Conservation (phyloP, 2,888 invertebrate species). For the Macrosoma leucophasiata region DNA sequence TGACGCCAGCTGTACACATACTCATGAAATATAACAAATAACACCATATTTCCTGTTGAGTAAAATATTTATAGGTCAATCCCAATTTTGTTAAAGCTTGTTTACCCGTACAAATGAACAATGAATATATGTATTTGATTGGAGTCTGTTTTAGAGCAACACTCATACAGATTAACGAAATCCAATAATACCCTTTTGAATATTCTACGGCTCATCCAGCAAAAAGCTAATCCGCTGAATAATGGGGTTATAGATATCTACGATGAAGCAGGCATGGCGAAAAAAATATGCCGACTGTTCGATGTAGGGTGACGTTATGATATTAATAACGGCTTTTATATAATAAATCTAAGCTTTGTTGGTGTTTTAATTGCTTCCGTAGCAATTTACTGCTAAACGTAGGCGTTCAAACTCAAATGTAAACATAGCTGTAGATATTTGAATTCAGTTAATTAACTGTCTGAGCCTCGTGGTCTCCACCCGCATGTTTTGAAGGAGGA, state of each 20-base stretch:
- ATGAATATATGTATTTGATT: slow-evolving; percentile 23
- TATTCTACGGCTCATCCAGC: slow-evolving; percentile 64
- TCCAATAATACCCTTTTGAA: slow-evolving; percentile 70
- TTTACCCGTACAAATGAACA: slow-evolving; percentile 22
- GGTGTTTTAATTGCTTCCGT: slow-evolving; percentile 46
- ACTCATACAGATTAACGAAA: slow-evolving; percentile 47
- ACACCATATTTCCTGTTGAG: no score
- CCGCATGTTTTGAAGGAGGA: no score
- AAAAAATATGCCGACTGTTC: slow-evolving; percentile 65
- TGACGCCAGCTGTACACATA: no score
- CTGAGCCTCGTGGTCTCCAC: no score
- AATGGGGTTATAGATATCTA: slow-evolving; percentile 70
- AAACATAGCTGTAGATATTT: no score
- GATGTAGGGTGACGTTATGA: slow-evolving; percentile 35
- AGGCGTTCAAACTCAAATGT: no score
- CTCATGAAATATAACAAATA: no score
- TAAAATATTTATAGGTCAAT: no score
- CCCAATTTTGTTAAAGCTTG: no score
- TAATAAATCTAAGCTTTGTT: slow-evolving; percentile 46
- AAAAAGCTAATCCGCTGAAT: slow-evolving; percentile 72
- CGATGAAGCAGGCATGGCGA: slow-evolving; percentile 53
- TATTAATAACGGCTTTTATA: slow-evolving; percentile 45
- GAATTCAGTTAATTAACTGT: no score
- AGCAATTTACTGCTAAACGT: no score
- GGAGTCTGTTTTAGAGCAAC: slow-evolving; percentile 36